A percentile compares a stretch with the other conserved stretches of the same genome.
Conservation (phyloP, 2,797 vertebrate genomes). For the Microctenopoma steveboyesi region DNA sequence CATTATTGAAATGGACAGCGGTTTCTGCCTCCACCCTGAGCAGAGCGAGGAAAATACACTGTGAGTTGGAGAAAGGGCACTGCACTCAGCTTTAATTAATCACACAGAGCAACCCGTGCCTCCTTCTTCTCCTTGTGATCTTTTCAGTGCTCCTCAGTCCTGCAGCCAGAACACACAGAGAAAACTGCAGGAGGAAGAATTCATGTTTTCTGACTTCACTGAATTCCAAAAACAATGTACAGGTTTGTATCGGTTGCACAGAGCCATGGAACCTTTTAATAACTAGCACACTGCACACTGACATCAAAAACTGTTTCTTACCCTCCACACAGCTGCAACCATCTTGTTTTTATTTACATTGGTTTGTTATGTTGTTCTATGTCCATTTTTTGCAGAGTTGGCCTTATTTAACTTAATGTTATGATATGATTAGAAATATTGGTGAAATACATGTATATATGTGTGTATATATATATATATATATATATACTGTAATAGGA, state of each 20-base stretch:
- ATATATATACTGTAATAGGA: too few species aligned
- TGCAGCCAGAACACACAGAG: constrained; percentile 10
- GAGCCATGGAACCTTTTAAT: neutral
- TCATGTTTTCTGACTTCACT: neutral
- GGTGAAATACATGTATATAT: too few species aligned
- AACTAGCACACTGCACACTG: neutral
- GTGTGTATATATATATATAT: too few species aligned
- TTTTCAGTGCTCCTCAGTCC: neutral
- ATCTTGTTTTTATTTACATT: neutral
- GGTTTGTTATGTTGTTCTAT: neutral
- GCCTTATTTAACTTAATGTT: neutral
- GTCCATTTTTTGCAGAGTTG: too few species aligned
- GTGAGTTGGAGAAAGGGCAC: constrained; percentile 52
- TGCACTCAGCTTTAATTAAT: constrained; percentile 62
- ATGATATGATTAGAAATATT: neutral
- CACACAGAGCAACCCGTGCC: constrained; percentile 30
- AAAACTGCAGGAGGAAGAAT: constrained; percentile 8
- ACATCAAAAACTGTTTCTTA: neutral
- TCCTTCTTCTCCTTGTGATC: constrained; percentile 13
- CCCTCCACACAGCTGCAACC: neutral
- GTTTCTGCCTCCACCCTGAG: constrained; percentile 5
- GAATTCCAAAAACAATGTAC: constrained; percentile 15
- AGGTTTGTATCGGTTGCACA: neutral
- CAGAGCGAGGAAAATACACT: constrained; percentile 31
- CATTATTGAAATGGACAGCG: constrained; percentile 41